These are phyloP conservation scores for Drosophila kepulauana DNA, from an alignment of 1,140 invertebrate species.

Conservation along the genomic window DNA sequence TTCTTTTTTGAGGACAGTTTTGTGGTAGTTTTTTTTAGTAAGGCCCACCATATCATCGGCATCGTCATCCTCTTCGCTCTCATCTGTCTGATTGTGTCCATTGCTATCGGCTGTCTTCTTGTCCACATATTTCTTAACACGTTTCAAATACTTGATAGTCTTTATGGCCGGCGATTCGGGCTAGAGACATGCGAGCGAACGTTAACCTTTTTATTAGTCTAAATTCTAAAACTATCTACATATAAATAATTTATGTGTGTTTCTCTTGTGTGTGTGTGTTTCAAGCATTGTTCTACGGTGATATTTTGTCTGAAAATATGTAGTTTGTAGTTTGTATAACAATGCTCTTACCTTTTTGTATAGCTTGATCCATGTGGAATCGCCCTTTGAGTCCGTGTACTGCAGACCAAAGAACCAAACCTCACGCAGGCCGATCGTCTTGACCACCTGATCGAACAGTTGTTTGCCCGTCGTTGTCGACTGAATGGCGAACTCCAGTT, in stretches of 20 bases:
- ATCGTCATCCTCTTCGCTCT: constrained; percentile 85
- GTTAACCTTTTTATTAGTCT: constrained; percentile 24
- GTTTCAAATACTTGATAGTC: constrained; percentile 84
- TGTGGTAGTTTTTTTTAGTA: background rate
- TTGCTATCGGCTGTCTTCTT: constrained; percentile 78
- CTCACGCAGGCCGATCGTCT: constrained; percentile 99
- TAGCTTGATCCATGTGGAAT: constrained; percentile 99
- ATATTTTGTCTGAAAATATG: background rate
- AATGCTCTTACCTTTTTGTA: constrained; percentile 96
- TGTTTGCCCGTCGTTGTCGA: constrained; percentile 99
- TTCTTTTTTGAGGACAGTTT: too few relatives aligned
- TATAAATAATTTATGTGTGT: background rate
- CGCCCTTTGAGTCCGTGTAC: constrained; percentile 99
- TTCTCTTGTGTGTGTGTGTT: background rate
- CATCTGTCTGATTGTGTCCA: constrained; percentile 67
- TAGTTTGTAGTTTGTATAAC: background rate
- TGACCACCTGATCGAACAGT: constrained; percentile 99
- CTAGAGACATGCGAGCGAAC: constrained; percentile 45
- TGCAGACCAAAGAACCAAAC: constrained; percentile 99
- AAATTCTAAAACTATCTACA: background rate
- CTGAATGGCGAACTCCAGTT: constrained; percentile 99
- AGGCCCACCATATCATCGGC: constrained; percentile 87
- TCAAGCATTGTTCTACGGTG: background rate
- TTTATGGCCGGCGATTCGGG: constrained; percentile 82
- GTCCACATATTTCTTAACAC: constrained; percentile 84